Base-by-base conservation (phyloP, 2,797 vertebrate genomes). In the Halcyon leucocephala region DNA sequence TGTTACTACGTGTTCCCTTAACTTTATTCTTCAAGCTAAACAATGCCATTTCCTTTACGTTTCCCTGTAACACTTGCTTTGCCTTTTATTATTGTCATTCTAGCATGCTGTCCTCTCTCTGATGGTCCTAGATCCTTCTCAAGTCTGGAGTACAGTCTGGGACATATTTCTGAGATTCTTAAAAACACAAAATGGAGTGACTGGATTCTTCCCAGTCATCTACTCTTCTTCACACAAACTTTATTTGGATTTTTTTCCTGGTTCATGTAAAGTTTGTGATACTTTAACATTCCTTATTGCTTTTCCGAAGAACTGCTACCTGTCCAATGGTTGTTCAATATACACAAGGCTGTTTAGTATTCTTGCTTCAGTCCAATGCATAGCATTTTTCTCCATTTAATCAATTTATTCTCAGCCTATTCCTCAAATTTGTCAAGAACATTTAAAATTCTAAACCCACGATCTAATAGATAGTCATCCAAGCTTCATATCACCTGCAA, bases 371-470 rank as follows among this genome's bases (percentile, higher is more conserved):
- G 66, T 64, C 20, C 3, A 2, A 37, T 21, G 64, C 2, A 8
- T 58, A 60, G 51, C 26, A 86, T 79, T 97, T 94, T 89, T 89
- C 90, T 92, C 58, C 54, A 86, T 76, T 86, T 83, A 86, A 93
- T 82, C 72, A 67, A 84, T 90, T 86, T 84, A 41, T 90, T 90
- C 90, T 65, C 94, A 46, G 41, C 39, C 54, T 93, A 72, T 93
- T 95, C 90, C 79, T 79, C 25, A 51, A 90, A 76, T 86, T 84
- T 79, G 16, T 81, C 58, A 92, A 39, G 58, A 94, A 71, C 19
- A 54, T 67, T 94, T 86, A 49, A 79, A 86, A 90, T 84, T 92
- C 79, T 69, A 84, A 65, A 79, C 19, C 55, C 58, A 42, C 76
- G 28, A 64, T 66, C 35, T 89, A 72, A 87, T 35, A 82, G 70